Conservation (phyloP, 1,140 invertebrate species). For the Delia radicum region DNA sequence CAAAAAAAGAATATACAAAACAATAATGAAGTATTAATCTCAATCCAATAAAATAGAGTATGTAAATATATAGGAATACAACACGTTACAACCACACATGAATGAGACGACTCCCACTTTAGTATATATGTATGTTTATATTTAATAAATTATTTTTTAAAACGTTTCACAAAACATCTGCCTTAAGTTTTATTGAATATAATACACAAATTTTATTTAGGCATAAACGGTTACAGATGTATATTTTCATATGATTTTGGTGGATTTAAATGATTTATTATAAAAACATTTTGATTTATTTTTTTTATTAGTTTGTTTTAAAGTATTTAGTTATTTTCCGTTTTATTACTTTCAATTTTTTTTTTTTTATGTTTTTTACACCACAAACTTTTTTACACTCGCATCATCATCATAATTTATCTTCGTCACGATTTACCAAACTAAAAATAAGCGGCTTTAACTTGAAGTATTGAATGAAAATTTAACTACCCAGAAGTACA, state of each 20-base stretch:
- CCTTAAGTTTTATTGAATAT: too few species aligned
- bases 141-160: too few species aligned
- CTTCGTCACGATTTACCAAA: not conserved
- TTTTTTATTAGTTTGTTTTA: not conserved
- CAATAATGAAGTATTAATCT: not conserved
- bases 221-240: too few species aligned
- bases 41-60: not conserved
- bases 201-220: too few species aligned
- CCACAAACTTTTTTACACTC: not conserved
- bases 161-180: too few species aligned
- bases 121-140: too few species aligned
- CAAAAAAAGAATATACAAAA: not conserved
- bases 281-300: not conserved
- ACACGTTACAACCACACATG: too few species aligned
- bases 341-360: not conserved
- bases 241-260: too few species aligned
- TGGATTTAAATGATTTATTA: too few species aligned
- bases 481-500: not conserved
- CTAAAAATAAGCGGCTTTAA: not conserved
- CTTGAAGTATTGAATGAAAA: not conserved
- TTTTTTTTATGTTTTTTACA: not conserved
- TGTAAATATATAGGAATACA: too few species aligned
- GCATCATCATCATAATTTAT: not conserved
- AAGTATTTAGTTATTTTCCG: not conserved
- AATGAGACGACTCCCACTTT: too few species aligned